Percentiles rank a stretch among this genome's conserved stretches.
phyloP scores from a whole-genome alignment of 2,888 invertebrate genomes.

The Polylopha cassiicola region DNA sequence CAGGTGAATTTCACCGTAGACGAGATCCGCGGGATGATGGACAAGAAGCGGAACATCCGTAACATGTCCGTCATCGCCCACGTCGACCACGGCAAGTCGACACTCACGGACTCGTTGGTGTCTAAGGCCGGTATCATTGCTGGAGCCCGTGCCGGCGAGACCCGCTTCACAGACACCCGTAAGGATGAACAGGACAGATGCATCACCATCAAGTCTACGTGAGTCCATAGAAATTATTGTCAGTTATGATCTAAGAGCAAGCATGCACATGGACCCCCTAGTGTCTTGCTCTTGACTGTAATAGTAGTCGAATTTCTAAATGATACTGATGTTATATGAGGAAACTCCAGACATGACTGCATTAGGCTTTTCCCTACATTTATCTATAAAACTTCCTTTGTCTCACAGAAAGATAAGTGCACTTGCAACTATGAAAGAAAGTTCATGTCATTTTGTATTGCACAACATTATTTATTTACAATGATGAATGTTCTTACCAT shows the following conservation, averaged over 20 bases:
- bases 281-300: too few species aligned
- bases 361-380: too few species aligned
- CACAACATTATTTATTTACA: constrained; percentile 1
- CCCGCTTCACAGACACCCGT: constrained; percentile 98
- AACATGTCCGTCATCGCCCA: constrained; percentile 99
- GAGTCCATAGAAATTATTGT: constrained; percentile 77
- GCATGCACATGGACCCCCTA: too few species aligned
- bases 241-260: too few species aligned
- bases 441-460: too few species aligned
- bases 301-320: too few species aligned
- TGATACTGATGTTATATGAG: too few species aligned
- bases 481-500: constrained; percentile 78
- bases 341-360: too few species aligned
- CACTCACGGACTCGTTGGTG: constrained; percentile 98
- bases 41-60: constrained; percentile 99
- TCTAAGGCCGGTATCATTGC: constrained; percentile 99
- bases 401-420: too few species aligned
- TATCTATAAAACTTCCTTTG: too few species aligned
- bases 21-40: constrained; percentile 99
- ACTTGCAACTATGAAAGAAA: too few species aligned
- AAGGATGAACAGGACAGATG: constrained; percentile 99
- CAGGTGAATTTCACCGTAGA: constrained; percentile 99
- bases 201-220: constrained; percentile 99
- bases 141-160: constrained; percentile 98
- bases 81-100: constrained; percentile 99